A percentile compares a stretch with the other conserved stretches of the same genome.
Conservation (phyloP, 2,113 vertebrate genomes). For the Pongo abelii region DNA sequence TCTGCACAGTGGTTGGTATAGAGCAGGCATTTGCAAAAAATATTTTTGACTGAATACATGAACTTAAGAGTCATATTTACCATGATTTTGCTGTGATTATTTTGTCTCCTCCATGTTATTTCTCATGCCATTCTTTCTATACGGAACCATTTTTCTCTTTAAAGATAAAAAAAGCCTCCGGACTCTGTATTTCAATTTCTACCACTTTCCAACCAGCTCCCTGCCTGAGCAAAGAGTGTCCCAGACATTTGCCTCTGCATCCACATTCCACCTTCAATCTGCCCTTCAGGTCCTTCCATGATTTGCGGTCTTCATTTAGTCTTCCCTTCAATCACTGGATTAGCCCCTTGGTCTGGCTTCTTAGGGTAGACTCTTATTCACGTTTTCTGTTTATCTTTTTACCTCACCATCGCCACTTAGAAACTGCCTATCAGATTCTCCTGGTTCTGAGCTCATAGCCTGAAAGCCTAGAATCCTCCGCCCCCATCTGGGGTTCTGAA, state of each 20-base stretch:
- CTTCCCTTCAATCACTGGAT: background rate
- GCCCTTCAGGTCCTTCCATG: background rate
- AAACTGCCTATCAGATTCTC: background rate
- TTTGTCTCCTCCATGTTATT: background rate
- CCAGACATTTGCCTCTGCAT: background rate
- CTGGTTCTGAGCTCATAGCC: background rate
- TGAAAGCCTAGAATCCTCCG: background rate
- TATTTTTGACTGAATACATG: background rate
- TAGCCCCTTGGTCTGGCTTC: background rate
- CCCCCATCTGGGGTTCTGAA: background rate
- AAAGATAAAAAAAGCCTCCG: background rate
- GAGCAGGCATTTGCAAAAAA: background rate
- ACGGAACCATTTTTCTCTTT: background rate
- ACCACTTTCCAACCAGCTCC: background rate
- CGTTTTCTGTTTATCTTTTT: background rate
- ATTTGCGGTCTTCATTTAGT: background rate
- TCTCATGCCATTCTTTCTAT: background rate
- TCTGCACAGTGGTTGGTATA: background rate
- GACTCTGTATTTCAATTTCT: background rate
- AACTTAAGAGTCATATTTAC: background rate
- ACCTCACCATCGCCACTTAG: background rate
- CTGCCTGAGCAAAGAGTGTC: background rate
- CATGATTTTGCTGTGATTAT: background rate
- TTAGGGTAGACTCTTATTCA: background rate
- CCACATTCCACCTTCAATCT: background rate